Base-by-base conservation (phyloP, 1,140 invertebrate genomes). In the Spodoptera litura region DNA sequence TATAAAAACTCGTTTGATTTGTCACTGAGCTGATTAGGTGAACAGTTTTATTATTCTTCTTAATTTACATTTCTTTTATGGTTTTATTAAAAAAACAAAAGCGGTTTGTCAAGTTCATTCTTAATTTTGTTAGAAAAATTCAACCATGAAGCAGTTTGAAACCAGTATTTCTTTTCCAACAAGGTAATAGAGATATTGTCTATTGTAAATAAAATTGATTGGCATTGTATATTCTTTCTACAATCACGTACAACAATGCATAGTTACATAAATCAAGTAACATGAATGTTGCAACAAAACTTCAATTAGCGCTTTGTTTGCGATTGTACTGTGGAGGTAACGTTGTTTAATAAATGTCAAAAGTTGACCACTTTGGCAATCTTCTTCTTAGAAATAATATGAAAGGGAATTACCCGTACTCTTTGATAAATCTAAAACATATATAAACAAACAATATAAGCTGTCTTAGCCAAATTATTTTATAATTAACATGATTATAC, bases 291-390 rank as follows among this genome's bases (percentile, higher is more conserved):
- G 62, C 62, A 66, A 64, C 62, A 49, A 66, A 66, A 20, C n/a
- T 66, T 38, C 38, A 49, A 66, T 66, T 66, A 66, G 10, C n/a
- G 61, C 25, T 8, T 49, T 66, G 62, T 66, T 15, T 20, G 2
- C 15, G 62, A 25, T 20, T 49, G 62, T 66, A 66, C 62, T 13
- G 35, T 44, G 38, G 5, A 6, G 38, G 15, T 38, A 20, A 6
- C 15, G 38, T 15, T 49, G 49, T 66, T 49, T 25, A 20, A 62
- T 62, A 66, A 66, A 66, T 66, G 62, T 66, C 62, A 66, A 49
- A 25, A 20, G 62, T 49, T 66, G 62, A 11, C 38, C 38, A 49
- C n/a, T 66, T 61, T 49, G 49, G 62, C 38, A 66, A 66, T 66
- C 8, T 9, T 44, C 20, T 44, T 20, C 12, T 11, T 38, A 38